Evolutionary conservation across 2,113 vertebrate species (phyloP), one percentile per base, ranked within the genome.

Genomic region (Trematocara macrostoma): DNA sequence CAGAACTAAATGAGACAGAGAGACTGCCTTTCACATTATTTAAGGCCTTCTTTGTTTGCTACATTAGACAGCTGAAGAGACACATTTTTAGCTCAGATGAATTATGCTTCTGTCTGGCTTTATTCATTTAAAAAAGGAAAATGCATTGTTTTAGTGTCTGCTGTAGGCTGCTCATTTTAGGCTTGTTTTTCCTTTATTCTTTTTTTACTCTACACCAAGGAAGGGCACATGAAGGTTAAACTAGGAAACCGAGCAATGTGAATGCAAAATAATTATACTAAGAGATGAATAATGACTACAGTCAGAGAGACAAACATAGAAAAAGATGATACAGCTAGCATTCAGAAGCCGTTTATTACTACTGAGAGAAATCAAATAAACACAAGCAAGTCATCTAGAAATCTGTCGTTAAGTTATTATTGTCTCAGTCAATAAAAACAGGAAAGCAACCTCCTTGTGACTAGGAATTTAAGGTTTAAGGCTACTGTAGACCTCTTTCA

Each of bases 21-120:
- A 20, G 78, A 81, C 84, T 83, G 85, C 67, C 69, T 88, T 79
- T 88, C 26, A 85, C 16, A 55, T 90, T 71, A 51, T 85, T 76
- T 88, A 91, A 91, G 91, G 91, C 86, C 64, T 88, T 93, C 79
- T 81, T 40, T 81, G 59, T 93, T 89, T 91, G 93, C 93, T 93
- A 93, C 93, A 93, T 94, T 80, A 61, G 31, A 85, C 61, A 56
- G 64, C 61, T 82, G 18, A 82, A 84, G 18, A 55, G 35, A 83
- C 31, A 79, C 23, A n/a, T 71, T 88, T 91, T 59, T 16, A 55
- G 55, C 20, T 56, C 29, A 40, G 6, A 55, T 83, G 31, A 67
- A 81, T 91, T 85, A 53, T 31, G 31, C 38, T 26, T 79, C 78
- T 84, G 85, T 69, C 71, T 26, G 23, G 6, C 42, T 78, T 71